These are phyloP conservation scores for Bellardia pandia DNA, from an alignment of 2,888 invertebrate genomes.

Conservation along the genomic window DNA sequence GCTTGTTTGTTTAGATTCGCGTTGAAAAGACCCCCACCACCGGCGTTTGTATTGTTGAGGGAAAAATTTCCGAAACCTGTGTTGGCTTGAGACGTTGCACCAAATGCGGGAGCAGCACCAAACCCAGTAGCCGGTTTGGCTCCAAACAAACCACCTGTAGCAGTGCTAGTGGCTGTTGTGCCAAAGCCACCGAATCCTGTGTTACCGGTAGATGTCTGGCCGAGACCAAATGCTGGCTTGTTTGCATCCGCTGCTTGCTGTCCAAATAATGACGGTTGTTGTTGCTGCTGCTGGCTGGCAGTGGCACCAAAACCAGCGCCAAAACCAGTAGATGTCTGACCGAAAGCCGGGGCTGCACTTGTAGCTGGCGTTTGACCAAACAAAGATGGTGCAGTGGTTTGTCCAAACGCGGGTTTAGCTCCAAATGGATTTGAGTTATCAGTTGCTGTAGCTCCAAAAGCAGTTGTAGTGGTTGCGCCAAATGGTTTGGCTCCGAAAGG, in stretches of 20 bases:
- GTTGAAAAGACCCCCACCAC: slow-evolving; percentile 80
- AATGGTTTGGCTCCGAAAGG: slow-evolving; percentile 89
- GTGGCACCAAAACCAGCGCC: slow-evolving; percentile 82
- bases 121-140: slow-evolving; percentile 84
- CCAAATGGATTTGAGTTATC: slow-evolving; percentile 83
- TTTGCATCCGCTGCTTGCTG: slow-evolving; percentile 82
- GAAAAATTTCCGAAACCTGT: slow-evolving; percentile 81
- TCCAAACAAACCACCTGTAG: slow-evolving; percentile 83
- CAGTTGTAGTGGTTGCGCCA: slow-evolving; percentile 84
- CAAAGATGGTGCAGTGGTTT: slow-evolving; percentile 85
- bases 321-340: slow-evolving; percentile 82
- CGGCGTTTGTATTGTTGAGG: slow-evolving; percentile 76
- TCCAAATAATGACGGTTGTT: slow-evolving; percentile 81
- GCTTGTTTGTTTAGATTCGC: slow-evolving; percentile 83
- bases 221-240: slow-evolving; percentile 82
- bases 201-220: slow-evolving; percentile 77
- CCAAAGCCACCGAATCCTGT: slow-evolving; percentile 83
- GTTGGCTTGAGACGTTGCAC: slow-evolving; percentile 79
- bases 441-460: slow-evolving; percentile 79
- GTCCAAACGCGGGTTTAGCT: slow-evolving; percentile 84
- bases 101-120: slow-evolving; percentile 82
- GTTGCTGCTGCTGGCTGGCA: slow-evolving; percentile 77
- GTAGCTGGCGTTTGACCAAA: slow-evolving; percentile 85
- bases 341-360: slow-evolving; percentile 85
- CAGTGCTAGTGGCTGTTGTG: slow-evolving; percentile 83